phyloP scores from a whole-genome alignment of 2,113 vertebrate genomes.

The Tringa solitaria region DNA sequence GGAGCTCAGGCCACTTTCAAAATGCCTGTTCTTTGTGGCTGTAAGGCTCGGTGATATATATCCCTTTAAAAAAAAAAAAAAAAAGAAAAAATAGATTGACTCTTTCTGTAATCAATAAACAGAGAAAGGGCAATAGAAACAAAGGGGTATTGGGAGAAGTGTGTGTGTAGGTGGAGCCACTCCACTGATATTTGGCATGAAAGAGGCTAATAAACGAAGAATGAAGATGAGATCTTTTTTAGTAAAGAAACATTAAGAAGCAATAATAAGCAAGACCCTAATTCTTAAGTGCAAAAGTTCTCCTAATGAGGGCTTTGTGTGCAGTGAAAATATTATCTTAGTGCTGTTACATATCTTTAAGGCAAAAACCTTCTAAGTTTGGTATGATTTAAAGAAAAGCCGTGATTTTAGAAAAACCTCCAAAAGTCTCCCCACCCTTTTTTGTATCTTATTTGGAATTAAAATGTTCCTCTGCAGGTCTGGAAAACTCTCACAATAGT shows the following conservation, averaged over 20 bases:
- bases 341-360: neutral
- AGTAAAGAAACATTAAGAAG: neutral
- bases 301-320: neutral
- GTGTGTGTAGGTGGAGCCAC: neutral
- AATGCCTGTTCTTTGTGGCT: neutral
- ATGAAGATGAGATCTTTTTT: neutral
- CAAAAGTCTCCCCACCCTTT: fast-evolving
- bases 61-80: neutral
- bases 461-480: neutral
- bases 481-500: neutral
- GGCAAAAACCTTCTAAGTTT: neutral
- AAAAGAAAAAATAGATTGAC: neutral
- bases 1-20: constrained; percentile 19
- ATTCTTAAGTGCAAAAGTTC: neutral
- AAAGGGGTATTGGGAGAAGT: neutral
- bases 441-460: neutral
- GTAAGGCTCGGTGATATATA: neutral
- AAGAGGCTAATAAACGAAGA: neutral
- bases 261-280: neutral
- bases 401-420: neutral
- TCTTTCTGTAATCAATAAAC: constrained; percentile 36
- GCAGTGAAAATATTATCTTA: neutral
- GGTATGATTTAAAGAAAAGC: neutral
- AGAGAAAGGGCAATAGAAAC: constrained; percentile 6
- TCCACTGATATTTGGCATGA: neutral